Percentiles rank a stretch among this genome's conserved stretches.
Evolutionary conservation across 2,888 invertebrate species (phyloP).

Genomic region (Hyalella azteca): DNA sequence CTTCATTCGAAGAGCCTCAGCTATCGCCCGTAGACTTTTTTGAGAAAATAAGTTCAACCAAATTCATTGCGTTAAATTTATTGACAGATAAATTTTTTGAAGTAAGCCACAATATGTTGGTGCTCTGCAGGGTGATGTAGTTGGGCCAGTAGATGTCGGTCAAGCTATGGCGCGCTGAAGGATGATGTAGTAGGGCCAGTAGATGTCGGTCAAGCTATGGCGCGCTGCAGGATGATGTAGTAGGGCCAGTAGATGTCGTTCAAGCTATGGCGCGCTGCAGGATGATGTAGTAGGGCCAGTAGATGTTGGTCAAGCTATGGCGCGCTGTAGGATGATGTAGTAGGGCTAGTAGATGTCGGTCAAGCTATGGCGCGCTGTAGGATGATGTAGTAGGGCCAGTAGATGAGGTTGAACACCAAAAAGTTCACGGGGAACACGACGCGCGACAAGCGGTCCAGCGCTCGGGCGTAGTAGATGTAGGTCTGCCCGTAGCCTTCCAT

Average conservation of each 20-base stretch:
- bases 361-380: conserved; percentile 41
- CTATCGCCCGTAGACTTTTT: too few relatives aligned
- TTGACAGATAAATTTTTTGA: too few relatives aligned
- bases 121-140: too few relatives aligned
- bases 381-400: conserved; percentile 70
- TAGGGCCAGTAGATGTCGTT: conserved; percentile 66
- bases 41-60: too few relatives aligned
- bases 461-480: conserved; percentile 68
- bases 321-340: conserved; percentile 65
- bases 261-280: conserved; percentile 35
- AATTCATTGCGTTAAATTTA: too few relatives aligned
- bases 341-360: background rate
- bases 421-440: conserved; percentile 79
- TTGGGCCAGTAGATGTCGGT: background rate
- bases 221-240: conserved; percentile 52
- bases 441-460: conserved; percentile 82
- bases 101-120: too few relatives aligned
- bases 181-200: conserved; percentile 70
- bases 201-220: conserved; percentile 74
- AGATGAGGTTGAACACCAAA: conserved; percentile 78
- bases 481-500: conserved; percentile 42
- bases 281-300: conserved; percentile 70
- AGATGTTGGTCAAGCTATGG: conserved; percentile 65
- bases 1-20: too few relatives aligned
- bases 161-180: conserved; percentile 41